Percentiles rank a stretch among this genome's conserved stretches.
Evolutionary conservation across 2,113 vertebrate species (phyloP).

Genomic region (Hypocryptadius cinnamomeus): DNA sequence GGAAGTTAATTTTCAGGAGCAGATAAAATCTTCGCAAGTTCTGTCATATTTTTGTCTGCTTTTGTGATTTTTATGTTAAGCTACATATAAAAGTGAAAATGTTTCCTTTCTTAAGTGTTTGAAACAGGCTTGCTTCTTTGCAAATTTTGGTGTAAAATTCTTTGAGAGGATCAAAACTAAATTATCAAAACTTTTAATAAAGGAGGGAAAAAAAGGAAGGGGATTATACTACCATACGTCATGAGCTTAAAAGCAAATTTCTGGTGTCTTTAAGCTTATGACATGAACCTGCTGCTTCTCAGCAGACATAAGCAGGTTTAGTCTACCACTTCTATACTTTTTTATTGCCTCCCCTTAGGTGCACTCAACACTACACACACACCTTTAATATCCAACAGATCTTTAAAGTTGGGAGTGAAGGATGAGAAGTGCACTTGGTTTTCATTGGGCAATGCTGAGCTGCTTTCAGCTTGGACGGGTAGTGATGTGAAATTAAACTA

Average conservation of each 20-base stretch:
- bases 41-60: neutral
- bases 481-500: neutral
- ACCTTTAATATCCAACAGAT: neutral
- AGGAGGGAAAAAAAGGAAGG: accelerated
- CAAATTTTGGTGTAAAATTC: neutral
- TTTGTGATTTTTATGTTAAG: neutral
- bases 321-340: neutral
- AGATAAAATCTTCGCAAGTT: neutral
- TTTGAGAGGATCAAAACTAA: neutral
- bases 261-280: neutral
- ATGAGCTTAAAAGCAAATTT: neutral
- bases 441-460: accelerated
- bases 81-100: neutral
- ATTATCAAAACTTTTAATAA: neutral
- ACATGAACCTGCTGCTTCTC: neutral
- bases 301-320: neutral
- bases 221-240: neutral
- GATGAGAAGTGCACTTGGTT: accelerated
- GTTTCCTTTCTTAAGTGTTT: neutral
- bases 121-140: neutral
- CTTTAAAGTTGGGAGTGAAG: neutral
- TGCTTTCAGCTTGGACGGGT: neutral
- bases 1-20: neutral
- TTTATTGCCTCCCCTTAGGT: neutral
- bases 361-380: neutral